A percentile compares a stretch with the other conserved stretches of the same genome.
Conservation (phyloP, 2,797 vertebrate genomes). For the Tiaroga cobitis region DNA sequence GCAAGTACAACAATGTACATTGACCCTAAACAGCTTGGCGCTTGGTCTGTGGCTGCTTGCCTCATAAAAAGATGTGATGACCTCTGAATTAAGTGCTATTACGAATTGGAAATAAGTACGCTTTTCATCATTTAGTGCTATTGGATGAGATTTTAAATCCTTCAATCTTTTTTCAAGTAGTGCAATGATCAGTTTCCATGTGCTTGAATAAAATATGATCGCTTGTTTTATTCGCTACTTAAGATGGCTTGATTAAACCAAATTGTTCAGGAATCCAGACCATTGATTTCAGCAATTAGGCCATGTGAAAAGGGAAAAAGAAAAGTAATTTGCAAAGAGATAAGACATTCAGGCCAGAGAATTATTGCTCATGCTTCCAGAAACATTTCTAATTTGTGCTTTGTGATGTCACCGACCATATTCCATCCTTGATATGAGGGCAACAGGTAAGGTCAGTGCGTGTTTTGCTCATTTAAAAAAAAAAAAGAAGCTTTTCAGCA, state of each 20-base stretch:
- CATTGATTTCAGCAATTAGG: constrained; percentile 57
- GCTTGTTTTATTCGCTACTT: constrained; percentile 25
- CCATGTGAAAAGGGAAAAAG: constrained; percentile 20
- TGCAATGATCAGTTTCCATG: constrained; percentile 36
- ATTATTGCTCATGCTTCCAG: constrained; percentile 42
- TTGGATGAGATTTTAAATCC: constrained; percentile 40
- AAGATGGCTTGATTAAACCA: constrained; percentile 48
- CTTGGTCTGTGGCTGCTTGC: background rate
- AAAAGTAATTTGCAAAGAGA: constrained; percentile 25
- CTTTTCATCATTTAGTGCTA: constrained; percentile 40
- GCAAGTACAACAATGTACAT: background rate
- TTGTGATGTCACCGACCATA: background rate
- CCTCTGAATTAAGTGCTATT: constrained; percentile 45
- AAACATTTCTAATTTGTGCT: constrained; percentile 35
- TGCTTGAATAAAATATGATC: constrained; percentile 45
- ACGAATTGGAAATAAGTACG: constrained; percentile 34
- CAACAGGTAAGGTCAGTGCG: constrained; percentile 48
- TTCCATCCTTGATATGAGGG: background rate
- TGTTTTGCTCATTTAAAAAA: constrained; percentile 41
- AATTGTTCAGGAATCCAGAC: constrained; percentile 45
- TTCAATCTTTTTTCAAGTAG: constrained; percentile 36
- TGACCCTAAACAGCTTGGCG: background rate
- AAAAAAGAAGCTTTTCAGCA: constrained; percentile 35
- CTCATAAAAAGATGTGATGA: constrained; percentile 29
- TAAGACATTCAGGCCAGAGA: background rate